Base-by-base conservation (phyloP, 2,113 vertebrate genomes). In the Chinchilla lanigera region DNA sequence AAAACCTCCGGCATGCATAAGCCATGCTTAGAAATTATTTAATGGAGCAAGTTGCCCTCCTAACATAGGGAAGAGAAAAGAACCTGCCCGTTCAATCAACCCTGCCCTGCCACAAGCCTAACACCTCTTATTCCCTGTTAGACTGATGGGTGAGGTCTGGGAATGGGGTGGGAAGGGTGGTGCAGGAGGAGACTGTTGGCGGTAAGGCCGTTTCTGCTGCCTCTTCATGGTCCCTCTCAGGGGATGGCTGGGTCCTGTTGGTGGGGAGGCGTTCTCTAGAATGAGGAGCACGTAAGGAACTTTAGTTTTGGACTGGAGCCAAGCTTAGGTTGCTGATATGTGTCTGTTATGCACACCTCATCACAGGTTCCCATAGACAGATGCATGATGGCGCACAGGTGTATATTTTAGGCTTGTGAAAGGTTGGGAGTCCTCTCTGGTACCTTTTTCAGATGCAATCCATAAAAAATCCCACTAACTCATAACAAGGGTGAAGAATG, bases 181-280 rank as follows among this genome's bases (percentile, higher is more conserved):
- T 73, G 9, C 0, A 0, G 90, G 67, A 69, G 28, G 44, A 71
- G 3, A 60, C 56, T 60, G 60, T 38, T 88, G 69, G 33, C 19
- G 8, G 7, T 38, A 69, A 28, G 52, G 58, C 58, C 82, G 52
- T 87, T 95, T 73, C 67, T n/a, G 13, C 3, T 41, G 19, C 30
- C 17, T 75, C 10, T 52, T 60, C 20, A 14, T 44, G 30, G 69
- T 50, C 4, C 47, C 63, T 24, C 1, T 28, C 44, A 63, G 50
- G 69, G 26, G 75, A 38, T 75, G 47, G 22, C 2, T 44, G 38
- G 38, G 1, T 63, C 33, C 20, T 61, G 1, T 4, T 20, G 17
- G 22, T 92, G 22, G 75, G 16, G 12, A 75, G 33, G 14, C 52
- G 97, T 89, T 85, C 69, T 94, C 56, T 93, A 77, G 56, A 85